Base-by-base conservation (phyloP, 2,888 invertebrate genomes). In the Poecilobothrus nobilitatus region DNA sequence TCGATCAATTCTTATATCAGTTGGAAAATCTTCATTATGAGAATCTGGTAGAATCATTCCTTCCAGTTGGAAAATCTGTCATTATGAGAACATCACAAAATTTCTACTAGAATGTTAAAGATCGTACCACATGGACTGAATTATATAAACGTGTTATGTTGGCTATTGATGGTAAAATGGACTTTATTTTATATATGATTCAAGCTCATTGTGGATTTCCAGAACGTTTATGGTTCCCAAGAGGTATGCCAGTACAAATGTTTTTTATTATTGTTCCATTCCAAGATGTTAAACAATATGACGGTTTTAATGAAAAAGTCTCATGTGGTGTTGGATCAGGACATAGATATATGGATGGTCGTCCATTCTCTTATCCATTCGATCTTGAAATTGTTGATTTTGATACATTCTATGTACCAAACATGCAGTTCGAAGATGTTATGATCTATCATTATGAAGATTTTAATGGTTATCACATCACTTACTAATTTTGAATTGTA, bases 351-450 rank as follows among this genome's bases (percentile, higher is more conserved):
- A 79, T 87, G 41, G 89, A 90, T 76, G 84, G 83, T 72, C 84
- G 84, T 77, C 84, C 89, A 63, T 82, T 87, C 73, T 89, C 88
- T 67, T 91, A 87, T 84, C 91, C 91, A 73, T 85, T 91, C 76
- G 90, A 91, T 77, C 87, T 89, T 74, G 83, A 82, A 12, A 85
- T 89, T 74, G 80, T 81, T 83, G 83, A 86, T 65, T 80, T 84
- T 22, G 79, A 80, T 63, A 83, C 83, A 70, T 89, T 84, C 80
- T 76, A 81, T 66, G 83, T 85, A 69, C 85, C 86, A 37, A 88
- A 88, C 80, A 85, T 86, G 83, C 85, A 78, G 83, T 84, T 85
- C 78, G 83, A 86, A 79, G 86, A 88, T 75, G 85, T 87, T 7
- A 70, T 73, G 68, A 74, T 76, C 68, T 74, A 70, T 68, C 74